phyloP scores from a whole-genome alignment of 2,888 invertebrate genomes.

The Chrysolina oricalcia region DNA sequence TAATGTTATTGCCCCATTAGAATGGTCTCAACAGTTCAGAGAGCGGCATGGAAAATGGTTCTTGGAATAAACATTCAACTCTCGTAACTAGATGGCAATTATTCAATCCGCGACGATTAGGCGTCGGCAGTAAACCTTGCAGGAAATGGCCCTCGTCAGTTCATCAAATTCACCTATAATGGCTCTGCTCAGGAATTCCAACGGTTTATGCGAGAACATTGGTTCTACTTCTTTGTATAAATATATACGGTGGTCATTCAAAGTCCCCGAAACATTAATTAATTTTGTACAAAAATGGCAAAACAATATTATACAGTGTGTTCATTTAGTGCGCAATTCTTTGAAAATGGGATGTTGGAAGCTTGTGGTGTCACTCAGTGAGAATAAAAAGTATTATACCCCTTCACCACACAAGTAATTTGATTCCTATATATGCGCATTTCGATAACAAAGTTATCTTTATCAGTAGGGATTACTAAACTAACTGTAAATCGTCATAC shows the following conservation, averaged over 20 bases:
- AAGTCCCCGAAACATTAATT: neutral
- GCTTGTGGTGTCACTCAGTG: too few species aligned
- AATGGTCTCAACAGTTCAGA: neutral
- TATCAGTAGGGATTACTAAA: too few species aligned
- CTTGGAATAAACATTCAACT: slow-evolving; percentile 14
- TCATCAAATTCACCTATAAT: slow-evolving; percentile 61
- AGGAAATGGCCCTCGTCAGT: slow-evolving; percentile 60
- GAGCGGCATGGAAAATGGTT: neutral
- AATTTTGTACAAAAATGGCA: neutral
- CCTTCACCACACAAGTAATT: too few species aligned
- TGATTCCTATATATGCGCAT: too few species aligned
- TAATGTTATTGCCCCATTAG: too few species aligned
- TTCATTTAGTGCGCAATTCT: too few species aligned
- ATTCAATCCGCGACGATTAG: slow-evolving; percentile 58
- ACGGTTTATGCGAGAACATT: neutral
- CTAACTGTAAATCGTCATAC: too few species aligned
- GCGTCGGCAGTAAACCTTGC: slow-evolving; percentile 65
- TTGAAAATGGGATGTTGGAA: too few species aligned
- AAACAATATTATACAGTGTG: too few species aligned
- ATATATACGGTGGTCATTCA: too few species aligned
- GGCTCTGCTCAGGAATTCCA: neutral
- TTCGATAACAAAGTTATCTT: too few species aligned
- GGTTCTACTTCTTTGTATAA: neutral
- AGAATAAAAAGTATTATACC: too few species aligned
- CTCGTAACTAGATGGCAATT: slow-evolving; percentile 25